Evolutionary conservation across 1,140 invertebrate genomes (phyloP).

Genomic region (Limonius californicus): DNA sequence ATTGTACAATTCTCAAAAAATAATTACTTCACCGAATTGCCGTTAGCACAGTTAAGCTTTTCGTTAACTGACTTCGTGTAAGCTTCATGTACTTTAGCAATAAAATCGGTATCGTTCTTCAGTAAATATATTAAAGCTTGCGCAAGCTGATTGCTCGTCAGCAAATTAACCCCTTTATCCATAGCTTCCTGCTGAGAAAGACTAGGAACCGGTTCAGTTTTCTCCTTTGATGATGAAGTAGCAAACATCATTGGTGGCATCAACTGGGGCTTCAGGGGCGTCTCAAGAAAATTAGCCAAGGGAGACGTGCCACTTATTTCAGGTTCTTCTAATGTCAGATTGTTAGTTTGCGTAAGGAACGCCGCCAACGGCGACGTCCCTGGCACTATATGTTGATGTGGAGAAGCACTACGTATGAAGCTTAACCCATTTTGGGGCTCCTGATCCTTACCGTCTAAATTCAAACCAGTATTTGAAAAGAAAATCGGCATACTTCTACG

Average conservation of each 20-base stretch:
- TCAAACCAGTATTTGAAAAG: slow-evolving; percentile 34
- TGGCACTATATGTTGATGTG: slow-evolving; percentile 31
- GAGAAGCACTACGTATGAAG: slow-evolving; percentile 45
- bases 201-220: slow-evolving; percentile 25
- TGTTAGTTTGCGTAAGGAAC: slow-evolving; percentile 46
- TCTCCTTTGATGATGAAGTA: slow-evolving; percentile 40
- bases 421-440: slow-evolving; percentile 50
- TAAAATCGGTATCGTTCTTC: slow-evolving; percentile 81
- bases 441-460: slow-evolving; percentile 17
- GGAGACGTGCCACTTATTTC: slow-evolving; percentile 48
- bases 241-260: slow-evolving; percentile 84
- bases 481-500: slow-evolving; percentile 44
- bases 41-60: slow-evolving; percentile 51
- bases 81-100: slow-evolving; percentile 83
- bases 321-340: slow-evolving; percentile 30
- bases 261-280: slow-evolving; percentile 62
- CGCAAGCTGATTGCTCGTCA: slow-evolving; percentile 81
- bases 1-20: not conserved
- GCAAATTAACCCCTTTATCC: slow-evolving; percentile 54
- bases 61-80: slow-evolving; percentile 82
- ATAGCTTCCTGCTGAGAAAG: slow-evolving; percentile 25
- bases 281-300: slow-evolving; percentile 50
- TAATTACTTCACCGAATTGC: not conserved
- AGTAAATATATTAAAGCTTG: slow-evolving; percentile 84
- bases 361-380: slow-evolving; percentile 49